A percentile compares a stretch with the other conserved stretches of the same genome.
Evolutionary conservation across 2,797 vertebrate genomes (phyloP).

Genomic region (Potorous gilbertii): DNA sequence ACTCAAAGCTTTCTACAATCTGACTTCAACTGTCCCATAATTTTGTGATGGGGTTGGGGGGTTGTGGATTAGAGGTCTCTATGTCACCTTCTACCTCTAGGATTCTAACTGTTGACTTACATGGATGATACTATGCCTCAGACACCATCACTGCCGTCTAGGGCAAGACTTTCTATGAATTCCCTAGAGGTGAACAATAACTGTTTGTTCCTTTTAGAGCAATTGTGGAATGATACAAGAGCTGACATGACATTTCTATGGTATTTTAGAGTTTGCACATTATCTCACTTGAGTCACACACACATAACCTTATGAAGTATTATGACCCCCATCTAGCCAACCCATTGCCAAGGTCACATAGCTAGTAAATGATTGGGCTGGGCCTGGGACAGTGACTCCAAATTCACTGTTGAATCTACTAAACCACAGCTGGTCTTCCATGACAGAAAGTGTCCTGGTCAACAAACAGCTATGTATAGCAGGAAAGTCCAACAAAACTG

Average conservation of each 20-base stretch:
- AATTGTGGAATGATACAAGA: background rate
- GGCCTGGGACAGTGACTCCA: background rate
- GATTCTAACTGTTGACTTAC: background rate
- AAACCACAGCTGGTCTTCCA: background rate
- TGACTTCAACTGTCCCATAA: too few species aligned
- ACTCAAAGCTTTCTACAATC: background rate
- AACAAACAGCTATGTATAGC: background rate
- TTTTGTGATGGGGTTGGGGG: background rate
- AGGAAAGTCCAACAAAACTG: background rate
- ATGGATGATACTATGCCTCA: background rate
- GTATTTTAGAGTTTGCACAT: background rate
- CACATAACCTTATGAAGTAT: background rate
- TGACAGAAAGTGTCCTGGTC: background rate
- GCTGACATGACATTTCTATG: background rate
- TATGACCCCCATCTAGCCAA: background rate
- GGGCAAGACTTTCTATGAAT: background rate
- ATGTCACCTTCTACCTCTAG: too few species aligned
- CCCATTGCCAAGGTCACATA: background rate
- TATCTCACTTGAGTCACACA: background rate
- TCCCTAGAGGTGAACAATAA: background rate
- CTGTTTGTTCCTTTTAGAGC: background rate
- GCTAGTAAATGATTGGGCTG: background rate
- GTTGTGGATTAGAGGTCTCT: background rate
- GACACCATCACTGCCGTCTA: background rate
- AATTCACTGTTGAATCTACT: background rate